phyloP scores from a whole-genome alignment of 2,888 invertebrate genomes.

The Drosophila affinis region DNA sequence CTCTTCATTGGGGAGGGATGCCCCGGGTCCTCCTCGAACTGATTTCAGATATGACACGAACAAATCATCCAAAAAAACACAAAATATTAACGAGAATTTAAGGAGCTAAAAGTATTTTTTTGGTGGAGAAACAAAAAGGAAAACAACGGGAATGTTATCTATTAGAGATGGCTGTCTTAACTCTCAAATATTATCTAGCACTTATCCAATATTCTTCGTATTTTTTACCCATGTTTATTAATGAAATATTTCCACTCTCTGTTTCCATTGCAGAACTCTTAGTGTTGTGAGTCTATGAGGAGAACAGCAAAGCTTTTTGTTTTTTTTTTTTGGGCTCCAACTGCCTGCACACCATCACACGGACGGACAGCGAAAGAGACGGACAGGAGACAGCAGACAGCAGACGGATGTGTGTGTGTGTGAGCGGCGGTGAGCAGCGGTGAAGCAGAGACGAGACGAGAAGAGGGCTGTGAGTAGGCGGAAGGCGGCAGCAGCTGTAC shows the following conservation, averaged over 20 bases:
- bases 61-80: conserved; percentile 13
- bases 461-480: not conserved
- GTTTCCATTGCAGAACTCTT: conserved; percentile 22
- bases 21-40: conserved; percentile 51
- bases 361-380: conserved; percentile 24
- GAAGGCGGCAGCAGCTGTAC: conserved; percentile 40
- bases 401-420: conserved; percentile 39
- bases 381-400: conserved; percentile 5
- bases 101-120: not conserved
- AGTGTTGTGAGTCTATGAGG: conserved; percentile 43
- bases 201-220: too few species aligned
- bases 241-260: not conserved
- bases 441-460: conserved; percentile 23
- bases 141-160: too few species aligned
- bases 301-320: conserved; percentile 27
- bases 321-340: conserved; percentile 39
- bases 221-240: too few species aligned
- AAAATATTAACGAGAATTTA: not conserved
- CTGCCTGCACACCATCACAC: conserved; percentile 28
- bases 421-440: conserved; percentile 45
- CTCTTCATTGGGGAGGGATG: not conserved
- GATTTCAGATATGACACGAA: conserved; percentile 83
- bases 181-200: too few species aligned
- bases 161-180: too few species aligned
- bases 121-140: not conserved